Evolutionary conservation across 2,888 invertebrate genomes (phyloP), one percentile per base, ranked within the genome.

Genomic region (Sinohyriopsis cumingii): DNA sequence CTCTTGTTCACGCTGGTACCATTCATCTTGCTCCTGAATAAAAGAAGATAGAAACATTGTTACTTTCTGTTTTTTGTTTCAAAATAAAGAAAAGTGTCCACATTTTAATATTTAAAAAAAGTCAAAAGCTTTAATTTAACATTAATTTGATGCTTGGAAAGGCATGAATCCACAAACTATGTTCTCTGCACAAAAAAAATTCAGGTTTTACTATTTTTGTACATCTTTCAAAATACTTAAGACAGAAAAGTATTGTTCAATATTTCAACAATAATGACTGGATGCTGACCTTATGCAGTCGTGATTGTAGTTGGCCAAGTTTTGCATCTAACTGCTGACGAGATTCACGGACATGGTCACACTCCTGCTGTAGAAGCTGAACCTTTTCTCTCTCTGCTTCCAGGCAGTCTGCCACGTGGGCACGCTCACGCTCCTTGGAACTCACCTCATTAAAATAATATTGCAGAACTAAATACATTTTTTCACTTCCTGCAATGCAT

Each of bases 1-100:
- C 63, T 87, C 87, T 63, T 84, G 81, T 68, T 89, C 88, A 70
- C 85, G 76, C 63, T 81, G 82, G 54, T 82, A 79, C 84, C 85
- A 86, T 24, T 79, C 77, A 63, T 86, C 85, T 71, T 85, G 84
- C 63, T 87, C 87, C 87, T 87, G 71, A 4, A 65, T 60, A 57
- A 63, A 56, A 62, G 20, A 64, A 25, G 55, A 63, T 53, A 63
- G 56, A 7, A 24, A 65, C 18, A 45, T 3, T 18, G 9, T n/a
- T 68, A 33, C 45, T 63, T 20, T 28, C 24, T 63, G 9, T 61
- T 15, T 20, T 24, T 59, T 63, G 24, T 54, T 63, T 20, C 3
- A 12, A 25, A 25, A 28, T 61, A 25, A 20, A 25, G 24, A 61
- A 25, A n/a, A 19, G 25, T 12, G 12, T 25, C 9, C 9, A 25